Conservation (phyloP, 1,140 invertebrate species). For the Hycleus phaleratus region DNA sequence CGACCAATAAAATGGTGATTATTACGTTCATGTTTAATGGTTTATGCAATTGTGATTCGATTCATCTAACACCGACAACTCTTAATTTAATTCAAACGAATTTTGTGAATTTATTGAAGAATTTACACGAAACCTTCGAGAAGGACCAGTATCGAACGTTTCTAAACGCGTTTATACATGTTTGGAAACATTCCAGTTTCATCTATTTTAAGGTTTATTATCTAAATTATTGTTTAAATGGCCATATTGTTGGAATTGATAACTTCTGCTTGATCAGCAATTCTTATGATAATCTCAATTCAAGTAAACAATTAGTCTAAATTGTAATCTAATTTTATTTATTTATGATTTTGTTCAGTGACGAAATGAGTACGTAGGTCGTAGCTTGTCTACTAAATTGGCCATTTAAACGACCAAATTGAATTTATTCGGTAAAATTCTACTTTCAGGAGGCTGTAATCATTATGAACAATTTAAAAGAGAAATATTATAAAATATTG, state of each 20-base stretch:
- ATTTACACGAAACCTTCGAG: background rate
- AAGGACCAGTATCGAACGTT: constrained; percentile 6
- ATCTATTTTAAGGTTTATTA: constrained; percentile 5
- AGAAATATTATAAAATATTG: constrained; percentile 2
- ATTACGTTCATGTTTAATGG: constrained; percentile 3
- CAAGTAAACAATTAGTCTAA: too few species aligned
- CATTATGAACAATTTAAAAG: constrained; percentile 5
- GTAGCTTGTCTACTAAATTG: too few species aligned
- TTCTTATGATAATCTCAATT: too few species aligned
- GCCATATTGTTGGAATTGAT: too few species aligned
- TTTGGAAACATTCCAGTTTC: constrained; percentile 5
- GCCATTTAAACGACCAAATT: background rate
- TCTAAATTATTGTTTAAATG: background rate
- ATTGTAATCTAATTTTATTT: too few species aligned
- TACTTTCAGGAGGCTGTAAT: constrained; percentile 5
- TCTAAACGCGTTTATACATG: constrained; percentile 5
- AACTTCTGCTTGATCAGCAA: too few species aligned
- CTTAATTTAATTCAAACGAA: background rate
- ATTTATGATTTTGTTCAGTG: too few species aligned
- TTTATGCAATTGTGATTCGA: background rate
- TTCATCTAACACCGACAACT: background rate
- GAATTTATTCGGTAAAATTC: background rate
- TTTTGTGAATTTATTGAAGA: constrained; percentile 4
- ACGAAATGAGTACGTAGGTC: too few species aligned
- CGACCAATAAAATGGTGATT: background rate